These are phyloP conservation scores for Florisuga fusca DNA, from an alignment of 2,797 vertebrate species.

Conservation along the genomic window DNA sequence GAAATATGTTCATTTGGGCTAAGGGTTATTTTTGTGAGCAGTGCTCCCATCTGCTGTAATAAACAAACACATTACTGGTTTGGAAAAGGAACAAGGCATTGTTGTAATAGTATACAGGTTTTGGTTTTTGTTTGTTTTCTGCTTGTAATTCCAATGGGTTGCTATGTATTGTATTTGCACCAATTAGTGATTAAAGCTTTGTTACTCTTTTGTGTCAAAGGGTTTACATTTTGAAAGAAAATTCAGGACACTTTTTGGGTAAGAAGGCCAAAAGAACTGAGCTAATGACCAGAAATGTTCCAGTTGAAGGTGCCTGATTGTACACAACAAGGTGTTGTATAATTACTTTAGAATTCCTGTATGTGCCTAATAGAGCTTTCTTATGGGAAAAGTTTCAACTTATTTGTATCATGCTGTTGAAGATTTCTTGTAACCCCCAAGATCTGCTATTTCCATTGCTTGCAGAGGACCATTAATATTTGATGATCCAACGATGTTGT, in stretches of 20 bases:
- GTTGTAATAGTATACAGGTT: background rate
- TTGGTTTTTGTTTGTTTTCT: background rate
- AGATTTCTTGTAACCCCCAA: background rate
- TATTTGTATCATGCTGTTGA: background rate
- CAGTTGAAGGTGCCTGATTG: background rate
- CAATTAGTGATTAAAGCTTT: background rate
- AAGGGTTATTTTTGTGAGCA: background rate
- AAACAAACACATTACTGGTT: background rate
- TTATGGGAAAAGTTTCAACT: background rate
- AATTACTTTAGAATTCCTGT: background rate
- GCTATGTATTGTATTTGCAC: background rate
- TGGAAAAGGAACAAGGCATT: background rate
- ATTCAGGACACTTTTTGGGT: background rate
- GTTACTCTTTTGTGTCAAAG: background rate
- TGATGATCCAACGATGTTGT: background rate
- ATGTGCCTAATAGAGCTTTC: background rate
- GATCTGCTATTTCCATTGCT: background rate
- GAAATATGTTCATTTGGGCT: background rate
- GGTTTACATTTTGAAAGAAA: background rate
- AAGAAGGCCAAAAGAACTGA: background rate
- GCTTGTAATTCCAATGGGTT: background rate
- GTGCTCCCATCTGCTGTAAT: background rate
- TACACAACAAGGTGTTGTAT: background rate
- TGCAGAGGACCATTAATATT: background rate
- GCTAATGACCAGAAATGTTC: background rate